These are phyloP conservation scores for Peucedramus taeniatus DNA, from an alignment of 2,113 vertebrate species.

Conservation along the genomic window DNA sequence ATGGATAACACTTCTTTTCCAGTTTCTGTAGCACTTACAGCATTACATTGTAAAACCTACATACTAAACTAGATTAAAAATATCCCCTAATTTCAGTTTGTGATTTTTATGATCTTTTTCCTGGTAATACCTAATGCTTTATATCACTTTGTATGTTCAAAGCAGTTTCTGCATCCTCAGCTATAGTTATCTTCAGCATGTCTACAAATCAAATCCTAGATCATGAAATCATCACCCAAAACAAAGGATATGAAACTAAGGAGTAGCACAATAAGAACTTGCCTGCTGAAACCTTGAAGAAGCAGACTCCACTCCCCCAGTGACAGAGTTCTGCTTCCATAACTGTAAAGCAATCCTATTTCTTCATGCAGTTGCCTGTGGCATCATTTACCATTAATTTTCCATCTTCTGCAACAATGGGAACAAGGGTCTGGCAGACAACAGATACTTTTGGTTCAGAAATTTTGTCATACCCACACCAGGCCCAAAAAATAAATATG, in stretches of 20 bases:
- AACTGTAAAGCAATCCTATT: neutral
- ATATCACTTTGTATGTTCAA: neutral
- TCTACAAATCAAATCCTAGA: neutral
- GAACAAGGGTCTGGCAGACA: neutral
- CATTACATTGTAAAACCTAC: neutral
- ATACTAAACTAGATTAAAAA: neutral
- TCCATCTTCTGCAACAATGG: neutral
- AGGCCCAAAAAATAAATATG: neutral
- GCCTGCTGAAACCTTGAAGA: neutral
- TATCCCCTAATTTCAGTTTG: neutral
- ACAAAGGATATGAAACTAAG: neutral
- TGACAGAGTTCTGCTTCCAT: neutral
- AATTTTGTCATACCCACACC: neutral
- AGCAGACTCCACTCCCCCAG: neutral
- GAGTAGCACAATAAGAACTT: neutral
- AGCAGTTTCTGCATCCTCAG: neutral
- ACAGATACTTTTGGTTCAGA: neutral
- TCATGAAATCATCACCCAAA: neutral
- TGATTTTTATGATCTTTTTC: neutral
- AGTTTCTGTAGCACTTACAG: neutral
- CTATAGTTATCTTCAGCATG: neutral
- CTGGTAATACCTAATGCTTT: neutral
- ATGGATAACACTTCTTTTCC: neutral
- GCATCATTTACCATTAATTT: neutral
- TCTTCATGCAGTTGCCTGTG: neutral